These are phyloP conservation scores for Theristus sp. DNA, from an alignment of 2,888 invertebrate genomes.

Conservation along the genomic window DNA sequence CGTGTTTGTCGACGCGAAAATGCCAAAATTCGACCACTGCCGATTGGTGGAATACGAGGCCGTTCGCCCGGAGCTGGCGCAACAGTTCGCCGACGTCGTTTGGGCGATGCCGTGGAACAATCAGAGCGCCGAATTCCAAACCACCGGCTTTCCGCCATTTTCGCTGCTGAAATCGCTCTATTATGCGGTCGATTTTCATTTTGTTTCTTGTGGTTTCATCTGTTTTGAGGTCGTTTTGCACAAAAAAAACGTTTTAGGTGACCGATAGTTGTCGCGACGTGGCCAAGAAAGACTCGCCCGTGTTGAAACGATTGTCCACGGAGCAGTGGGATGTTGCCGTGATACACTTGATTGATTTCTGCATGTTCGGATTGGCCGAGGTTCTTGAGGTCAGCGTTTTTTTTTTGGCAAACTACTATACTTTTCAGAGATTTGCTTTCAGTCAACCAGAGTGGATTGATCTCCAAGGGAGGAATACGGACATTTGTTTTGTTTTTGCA, in stretches of 20 bases:
- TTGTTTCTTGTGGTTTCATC: background rate
- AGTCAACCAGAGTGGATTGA: too few relatives aligned
- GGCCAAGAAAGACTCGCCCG: background rate
- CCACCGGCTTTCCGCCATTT: background rate
- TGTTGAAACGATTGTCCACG: background rate
- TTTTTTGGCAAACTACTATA: background rate
- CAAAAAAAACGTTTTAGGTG: background rate
- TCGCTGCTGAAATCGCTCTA: background rate
- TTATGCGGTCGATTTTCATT: background rate
- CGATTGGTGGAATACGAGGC: background rate
- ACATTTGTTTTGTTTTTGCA: too few relatives aligned
- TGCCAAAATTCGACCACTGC: background rate
- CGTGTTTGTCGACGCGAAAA: background rate
- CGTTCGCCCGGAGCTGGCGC: background rate
- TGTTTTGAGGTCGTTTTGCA: too few relatives aligned
- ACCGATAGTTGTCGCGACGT: background rate
- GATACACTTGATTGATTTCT: conserved; percentile 6
- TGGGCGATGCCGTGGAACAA: background rate
- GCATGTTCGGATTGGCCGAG: conserved; percentile 3
- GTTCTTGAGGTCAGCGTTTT: background rate
- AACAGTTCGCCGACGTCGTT: background rate
- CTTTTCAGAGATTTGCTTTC: too few relatives aligned
- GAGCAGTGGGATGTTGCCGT: conserved; percentile 5
- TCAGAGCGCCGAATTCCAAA: background rate
- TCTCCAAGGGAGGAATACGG: too few relatives aligned